Conservation (phyloP, 2,888 invertebrate species). For the Lepetodrilus schrolli region DNA sequence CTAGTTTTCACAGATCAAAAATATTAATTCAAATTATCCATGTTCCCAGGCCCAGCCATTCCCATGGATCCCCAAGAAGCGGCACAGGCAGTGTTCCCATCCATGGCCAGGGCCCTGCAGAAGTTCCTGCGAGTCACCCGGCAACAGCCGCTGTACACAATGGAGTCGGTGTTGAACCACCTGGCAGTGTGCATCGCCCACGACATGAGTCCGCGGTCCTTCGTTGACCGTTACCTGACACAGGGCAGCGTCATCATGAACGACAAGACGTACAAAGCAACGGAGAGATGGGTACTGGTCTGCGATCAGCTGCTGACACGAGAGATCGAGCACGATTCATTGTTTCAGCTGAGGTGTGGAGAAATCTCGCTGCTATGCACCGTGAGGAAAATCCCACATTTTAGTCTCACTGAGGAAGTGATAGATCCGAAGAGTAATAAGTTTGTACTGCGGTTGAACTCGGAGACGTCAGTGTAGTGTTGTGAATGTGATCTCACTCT, state of each 20-base stretch:
- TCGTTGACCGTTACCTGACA: constrained; percentile 93
- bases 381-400: constrained; percentile 90
- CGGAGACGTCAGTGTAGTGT: constrained; percentile 89
- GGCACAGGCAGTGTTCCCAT: constrained; percentile 97
- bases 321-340: constrained; percentile 86
- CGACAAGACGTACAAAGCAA: constrained; percentile 68
- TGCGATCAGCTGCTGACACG: constrained; percentile 93
- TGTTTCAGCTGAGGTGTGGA: constrained; percentile 87
- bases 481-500: neutral
- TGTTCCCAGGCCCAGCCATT: constrained; percentile 83
- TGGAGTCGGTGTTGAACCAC: constrained; percentile 92
- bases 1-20: too few species aligned
- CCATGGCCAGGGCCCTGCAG: constrained; percentile 94
- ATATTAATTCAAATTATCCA: too few species aligned
- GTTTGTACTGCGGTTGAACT: constrained; percentile 93
- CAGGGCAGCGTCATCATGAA: constrained; percentile 81
- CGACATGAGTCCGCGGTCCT: constrained; percentile 94
- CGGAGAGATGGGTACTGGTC: constrained; percentile 97
- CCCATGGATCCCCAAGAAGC: constrained; percentile 96
- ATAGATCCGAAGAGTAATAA: constrained; percentile 96
- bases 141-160: constrained; percentile 95
- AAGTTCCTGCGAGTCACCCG: constrained; percentile 96
- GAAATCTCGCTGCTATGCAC: constrained; percentile 89
- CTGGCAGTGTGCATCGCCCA: constrained; percentile 93
- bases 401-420: constrained; percentile 95